Evolutionary conservation across 2,888 invertebrate genomes (phyloP), one percentile per base, ranked within the genome.

Genomic region (Sinhomidia bicolor): DNA sequence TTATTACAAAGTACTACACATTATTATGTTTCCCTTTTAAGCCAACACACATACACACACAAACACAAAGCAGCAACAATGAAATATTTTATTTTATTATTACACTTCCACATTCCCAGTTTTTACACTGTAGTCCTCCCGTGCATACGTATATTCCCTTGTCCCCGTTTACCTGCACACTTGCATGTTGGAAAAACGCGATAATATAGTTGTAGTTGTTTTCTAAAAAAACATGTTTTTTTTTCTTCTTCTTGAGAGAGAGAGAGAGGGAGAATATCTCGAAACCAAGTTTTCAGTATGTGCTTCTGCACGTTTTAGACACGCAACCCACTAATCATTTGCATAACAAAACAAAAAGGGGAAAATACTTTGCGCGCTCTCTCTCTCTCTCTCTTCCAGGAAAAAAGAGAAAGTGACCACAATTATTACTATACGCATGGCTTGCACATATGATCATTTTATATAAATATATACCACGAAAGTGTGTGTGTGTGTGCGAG

Each of bases 311-410:
- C 10, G 54, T n/a, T n/a, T 68, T 47, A 41, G 47, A 82, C 82
- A 82, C 82, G 82, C 82, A 82, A 82, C 82, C 51, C 68, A 82
- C 82, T 82, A 82, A 82, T 82, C 82, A 68, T 71, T 82, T 82
- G 71, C 82, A 82, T 82, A 82, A 71, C 82, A 71, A 82, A 82
- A 82, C 32, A 32, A 82, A 81, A 71, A 17, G 17, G 23, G 10
- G 62, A 54, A 78, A 78, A 47, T 14, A 51, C 29, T 23, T 10
- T 23, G 20, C 10, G 1, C n/a, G n/a, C n/a, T n/a, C n/a, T n/a
- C n/a, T n/a, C n/a, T n/a, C n/a, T n/a, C n/a, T n/a, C n/a, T n/a
- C n/a, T n/a, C n/a, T n/a, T n/a, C n/a, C n/a, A 17, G 51, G 7
- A 47, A 74, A 74, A 78, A 78, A 54, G 78, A 78, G 78, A 78